Percentiles rank a stretch among this genome's conserved stretches.
These are phyloP conservation scores for Condylura cristata DNA, from an alignment of 2,113 vertebrate genomes.

Conservation along the genomic window DNA sequence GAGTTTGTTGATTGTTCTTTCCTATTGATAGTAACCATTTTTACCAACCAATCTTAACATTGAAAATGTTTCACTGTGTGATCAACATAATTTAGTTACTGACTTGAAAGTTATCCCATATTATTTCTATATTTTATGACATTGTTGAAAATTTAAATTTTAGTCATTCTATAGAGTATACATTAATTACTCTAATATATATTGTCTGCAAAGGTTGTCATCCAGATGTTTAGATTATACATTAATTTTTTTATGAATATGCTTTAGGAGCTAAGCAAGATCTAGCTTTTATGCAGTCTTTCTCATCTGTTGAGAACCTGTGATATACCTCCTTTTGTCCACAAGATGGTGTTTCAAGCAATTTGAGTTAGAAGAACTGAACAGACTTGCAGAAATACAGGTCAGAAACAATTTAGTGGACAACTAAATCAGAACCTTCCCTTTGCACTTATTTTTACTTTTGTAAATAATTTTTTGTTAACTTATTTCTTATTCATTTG, in stretches of 20 bases:
- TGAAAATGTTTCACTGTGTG: not conserved
- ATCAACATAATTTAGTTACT: not conserved
- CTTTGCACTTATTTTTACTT: conserved; percentile 64
- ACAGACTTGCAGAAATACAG: not conserved
- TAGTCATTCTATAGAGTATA: not conserved
- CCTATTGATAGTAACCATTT: not conserved
- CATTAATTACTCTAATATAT: conserved; percentile 55
- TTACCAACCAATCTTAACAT: conserved; percentile 21
- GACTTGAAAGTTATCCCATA: not conserved
- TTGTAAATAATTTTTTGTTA: conserved; percentile 54
- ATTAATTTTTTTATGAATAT: conserved; percentile 14
- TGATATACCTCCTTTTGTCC: conserved; percentile 64
- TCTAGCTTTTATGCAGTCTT: not conserved
- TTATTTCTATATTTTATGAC: conserved; percentile 33
- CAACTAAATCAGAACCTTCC: conserved; percentile 38
- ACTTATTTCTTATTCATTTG: conserved; percentile 26
- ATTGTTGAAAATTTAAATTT: conserved; percentile 44
- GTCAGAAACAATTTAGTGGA: not conserved
- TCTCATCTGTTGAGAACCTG: conserved; percentile 36
- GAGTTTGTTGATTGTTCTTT: conserved; percentile 28
- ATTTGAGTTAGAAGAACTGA: conserved; percentile 22
- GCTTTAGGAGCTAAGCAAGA: conserved; percentile 5
- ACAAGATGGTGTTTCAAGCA: conserved; percentile 60
- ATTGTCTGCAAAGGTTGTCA: not conserved
- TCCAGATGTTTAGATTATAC: conserved; percentile 50